Evolutionary conservation across 1,140 invertebrate species (phyloP), one percentile per base, ranked within the genome.

Genomic region (Drosophila novamexicana): DNA sequence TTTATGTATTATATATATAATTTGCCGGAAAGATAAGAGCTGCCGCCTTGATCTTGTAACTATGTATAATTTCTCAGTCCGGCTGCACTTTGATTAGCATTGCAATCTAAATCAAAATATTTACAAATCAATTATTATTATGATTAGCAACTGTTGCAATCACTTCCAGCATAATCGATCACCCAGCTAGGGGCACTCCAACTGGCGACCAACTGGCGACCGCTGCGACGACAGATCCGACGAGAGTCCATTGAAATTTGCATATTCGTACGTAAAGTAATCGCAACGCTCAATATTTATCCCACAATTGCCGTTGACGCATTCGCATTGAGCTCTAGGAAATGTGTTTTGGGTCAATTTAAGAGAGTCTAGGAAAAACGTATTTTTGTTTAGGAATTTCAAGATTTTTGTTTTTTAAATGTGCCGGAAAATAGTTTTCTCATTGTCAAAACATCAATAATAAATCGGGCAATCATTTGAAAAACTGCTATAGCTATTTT

Each of bases 151-250:
- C 65, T 65, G 76, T 62, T 44, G 53, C 72, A 63, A 62, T 57
- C 79, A 76, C 72, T 86, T 86, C 82, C 83, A 86, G 72, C 63
- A 86, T 88, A 88, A 86, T 86, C 83, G 83, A 86, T 86, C 83
- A 86, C 83, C 69, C 83, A 82, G 83, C 66, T 79, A 72, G 82
- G 57, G 36, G 18, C 54, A 52, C 52, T 44, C 47, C 57, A 42
- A 59, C 49, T 56, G 68, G 52, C 52, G 63, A 52, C 64, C 49
- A 54, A 63, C 50, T 70, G 64, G 49, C 64, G 70, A 61, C 18
- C 36, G 29, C 54, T 54, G 52, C 52, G 52, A 18, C 68, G 61
- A 64, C 61, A 71, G 68, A 64, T 56, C 50, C 54, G 53, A 54
- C 59, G n/a, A 42, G 63, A 59, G 45, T 66, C 63, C 71, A 49